phyloP scores from a whole-genome alignment of 2,113 vertebrate species.

The Papio anubis region DNA sequence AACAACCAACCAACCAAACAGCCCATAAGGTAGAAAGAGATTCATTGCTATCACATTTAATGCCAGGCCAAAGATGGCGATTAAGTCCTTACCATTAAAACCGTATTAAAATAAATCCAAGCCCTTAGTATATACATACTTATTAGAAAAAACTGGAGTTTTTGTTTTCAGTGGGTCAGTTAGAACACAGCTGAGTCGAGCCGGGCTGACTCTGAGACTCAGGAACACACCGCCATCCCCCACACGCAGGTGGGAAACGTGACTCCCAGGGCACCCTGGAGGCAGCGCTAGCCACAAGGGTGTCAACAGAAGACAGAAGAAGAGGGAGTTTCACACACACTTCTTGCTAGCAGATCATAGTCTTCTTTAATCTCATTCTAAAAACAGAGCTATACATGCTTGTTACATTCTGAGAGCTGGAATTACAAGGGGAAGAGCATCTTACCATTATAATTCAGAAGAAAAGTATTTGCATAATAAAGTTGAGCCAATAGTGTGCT shows the following conservation, averaged over 20 bases:
- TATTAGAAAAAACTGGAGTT: neutral
- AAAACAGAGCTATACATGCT: constrained; percentile 19
- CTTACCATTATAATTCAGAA: neutral
- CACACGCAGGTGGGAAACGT: neutral
- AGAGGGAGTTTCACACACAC: neutral
- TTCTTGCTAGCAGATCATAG: neutral
- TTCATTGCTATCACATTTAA: constrained; percentile 44
- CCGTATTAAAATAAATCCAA: neutral
- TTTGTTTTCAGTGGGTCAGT: neutral
- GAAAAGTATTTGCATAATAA: neutral
- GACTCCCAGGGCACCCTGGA: neutral
- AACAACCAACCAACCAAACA: neutral
- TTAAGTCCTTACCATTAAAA: neutral
- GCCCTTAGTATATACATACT: neutral
- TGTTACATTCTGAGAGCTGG: neutral
- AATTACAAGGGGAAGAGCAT: neutral
- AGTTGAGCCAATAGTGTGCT: too few species aligned
- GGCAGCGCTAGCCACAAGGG: neutral
- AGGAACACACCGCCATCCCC: neutral
- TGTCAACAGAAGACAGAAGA: neutral
- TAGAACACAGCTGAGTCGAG: constrained; percentile 36
- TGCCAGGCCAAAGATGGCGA: neutral
- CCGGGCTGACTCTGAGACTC: neutral
- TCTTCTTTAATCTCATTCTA: neutral
- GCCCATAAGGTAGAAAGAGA: constrained; percentile 48